Conservation (phyloP, 2,888 invertebrate genomes). For the Isoperla grammatica region DNA sequence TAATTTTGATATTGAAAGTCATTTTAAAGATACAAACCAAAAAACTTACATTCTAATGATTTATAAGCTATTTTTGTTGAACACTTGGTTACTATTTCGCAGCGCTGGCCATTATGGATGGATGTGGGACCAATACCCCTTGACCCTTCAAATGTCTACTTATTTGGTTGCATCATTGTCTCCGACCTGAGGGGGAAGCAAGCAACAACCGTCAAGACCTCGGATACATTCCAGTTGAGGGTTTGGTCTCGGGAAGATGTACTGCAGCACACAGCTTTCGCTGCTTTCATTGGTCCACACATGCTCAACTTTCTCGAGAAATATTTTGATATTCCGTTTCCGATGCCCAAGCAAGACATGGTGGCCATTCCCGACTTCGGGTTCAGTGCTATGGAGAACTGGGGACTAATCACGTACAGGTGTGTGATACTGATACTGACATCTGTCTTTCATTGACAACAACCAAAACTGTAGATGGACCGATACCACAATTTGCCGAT, state of each 20-base stretch:
- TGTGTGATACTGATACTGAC: conserved; percentile 29
- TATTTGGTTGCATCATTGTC: conserved; percentile 63
- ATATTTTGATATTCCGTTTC: conserved; percentile 44
- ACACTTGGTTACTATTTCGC: not conserved
- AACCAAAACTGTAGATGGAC: too few species aligned
- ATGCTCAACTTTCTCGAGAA: conserved; percentile 44
- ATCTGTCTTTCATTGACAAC: too few species aligned
- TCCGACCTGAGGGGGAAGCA: conserved; percentile 43
- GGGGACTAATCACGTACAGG: conserved; percentile 56
- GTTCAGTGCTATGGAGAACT: conserved; percentile 67
- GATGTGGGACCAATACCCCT: conserved; percentile 42
- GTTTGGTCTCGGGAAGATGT: conserved; percentile 46
- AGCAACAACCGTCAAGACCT: conserved; percentile 7
- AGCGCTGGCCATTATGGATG: conserved; percentile 38
- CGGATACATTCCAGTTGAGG: conserved; percentile 21
- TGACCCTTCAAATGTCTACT: conserved; percentile 48
- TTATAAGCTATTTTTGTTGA: too few species aligned
- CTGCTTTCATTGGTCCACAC: conserved; percentile 45
- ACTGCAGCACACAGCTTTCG: conserved; percentile 43
- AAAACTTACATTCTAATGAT: too few species aligned
- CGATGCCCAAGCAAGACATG: conserved; percentile 62
- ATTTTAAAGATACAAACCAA: too few species aligned
- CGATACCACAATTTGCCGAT: too few species aligned
- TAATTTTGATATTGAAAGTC: too few species aligned
- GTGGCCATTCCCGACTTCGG: conserved; percentile 67